These are phyloP conservation scores for Cristatella mucedo DNA, from an alignment of 2,888 invertebrate species.

Conservation along the genomic window DNA sequence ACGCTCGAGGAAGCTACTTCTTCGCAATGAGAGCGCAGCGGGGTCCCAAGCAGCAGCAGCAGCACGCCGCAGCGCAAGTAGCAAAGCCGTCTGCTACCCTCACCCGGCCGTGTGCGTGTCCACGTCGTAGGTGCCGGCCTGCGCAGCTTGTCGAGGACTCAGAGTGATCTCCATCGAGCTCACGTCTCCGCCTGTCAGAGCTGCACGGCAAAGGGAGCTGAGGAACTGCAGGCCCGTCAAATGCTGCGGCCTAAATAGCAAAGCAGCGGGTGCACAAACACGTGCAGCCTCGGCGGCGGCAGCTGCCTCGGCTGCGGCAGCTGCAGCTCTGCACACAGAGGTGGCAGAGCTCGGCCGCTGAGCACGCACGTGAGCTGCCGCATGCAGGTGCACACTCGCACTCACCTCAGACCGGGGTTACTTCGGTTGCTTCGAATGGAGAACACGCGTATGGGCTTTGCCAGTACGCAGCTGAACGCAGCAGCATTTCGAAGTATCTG, in stretches of 20 bases:
- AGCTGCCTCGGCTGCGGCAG: too few relatives aligned
- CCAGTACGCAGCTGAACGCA: slow-evolving; percentile 58
- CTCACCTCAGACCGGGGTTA: slow-evolving; percentile 66
- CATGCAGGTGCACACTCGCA: too few relatives aligned
- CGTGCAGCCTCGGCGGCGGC: too few relatives aligned
- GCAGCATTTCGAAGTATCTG: slow-evolving; percentile 70
- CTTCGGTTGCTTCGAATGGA: slow-evolving; percentile 66
- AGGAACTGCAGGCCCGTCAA: slow-evolving; percentile 55
- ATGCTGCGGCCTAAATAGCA: slow-evolving; percentile 33
- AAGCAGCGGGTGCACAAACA: slow-evolving; percentile 3
- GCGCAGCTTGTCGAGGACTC: slow-evolving; percentile 44
- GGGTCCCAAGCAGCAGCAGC: not conserved
- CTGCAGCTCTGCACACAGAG: too few relatives aligned
- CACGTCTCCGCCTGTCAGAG: slow-evolving; percentile 51
- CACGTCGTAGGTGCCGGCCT: slow-evolving; percentile 50
- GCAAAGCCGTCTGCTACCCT: slow-evolving; percentile 13
- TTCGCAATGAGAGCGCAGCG: too few relatives aligned
- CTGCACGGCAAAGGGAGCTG: slow-evolving; percentile 55
- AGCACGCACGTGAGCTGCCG: too few relatives aligned
- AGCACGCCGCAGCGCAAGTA: not conserved
- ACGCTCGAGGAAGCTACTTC: too few relatives aligned
- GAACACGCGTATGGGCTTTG: slow-evolving; percentile 53
- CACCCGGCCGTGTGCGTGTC: slow-evolving; percentile 70
- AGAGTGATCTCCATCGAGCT: slow-evolving; percentile 64
- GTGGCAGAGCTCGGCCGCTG: too few relatives aligned